Base-by-base conservation (phyloP, 2,888 invertebrate species). In the Drosophila phalerata region DNA sequence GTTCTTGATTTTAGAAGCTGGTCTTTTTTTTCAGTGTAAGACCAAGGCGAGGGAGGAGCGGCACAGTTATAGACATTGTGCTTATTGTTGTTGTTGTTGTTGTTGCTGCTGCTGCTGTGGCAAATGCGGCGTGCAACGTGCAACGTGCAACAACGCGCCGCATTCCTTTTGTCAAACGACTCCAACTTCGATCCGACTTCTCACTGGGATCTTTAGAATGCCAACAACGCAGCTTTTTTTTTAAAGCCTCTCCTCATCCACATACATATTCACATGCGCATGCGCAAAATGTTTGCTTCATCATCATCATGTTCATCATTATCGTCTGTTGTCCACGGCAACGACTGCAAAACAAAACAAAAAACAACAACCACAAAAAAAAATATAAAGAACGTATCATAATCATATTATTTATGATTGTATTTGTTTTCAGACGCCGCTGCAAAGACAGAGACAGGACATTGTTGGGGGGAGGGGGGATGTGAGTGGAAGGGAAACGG, bases 361-460 rank as follows among this genome's bases (percentile, higher is more conserved):
- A 43, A 47, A 37, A 61, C 30, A 17, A 42, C 9, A 45, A 37
- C 3, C 51, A 42, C 4, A 8, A 28, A 2, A 15, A 19, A 10
- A 13, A 30, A 28, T 32, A 49, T 49, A 72, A 78, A 70, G 70
- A 83, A 57, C 45, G 80, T 79, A 84, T 85, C 87, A 85, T 88
- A 85, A 85, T 88, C 89, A 86, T 81, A 86, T 85, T 86, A 86
- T 85, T 85, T 85, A 85, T 86, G 84, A 88, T 83, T 83, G 81
- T 88, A 81, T 84, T 83, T 77, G 88, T 75, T 88, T 77, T 73
- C 69, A 63, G 70, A 75, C 72, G 57, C 55, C 71, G 51, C 38
- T 53, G 34, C 48, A 45, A 34, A 42, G 30, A 8, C 38, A 28
- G 2, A 19, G 4, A 15, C 5, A 13, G 22, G 2, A 15, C 10